A percentile compares a stretch with the other conserved stretches of the same genome.
These are phyloP conservation scores for Oostethus manadensis DNA, from an alignment of 2,113 vertebrate species.

Conservation along the genomic window DNA sequence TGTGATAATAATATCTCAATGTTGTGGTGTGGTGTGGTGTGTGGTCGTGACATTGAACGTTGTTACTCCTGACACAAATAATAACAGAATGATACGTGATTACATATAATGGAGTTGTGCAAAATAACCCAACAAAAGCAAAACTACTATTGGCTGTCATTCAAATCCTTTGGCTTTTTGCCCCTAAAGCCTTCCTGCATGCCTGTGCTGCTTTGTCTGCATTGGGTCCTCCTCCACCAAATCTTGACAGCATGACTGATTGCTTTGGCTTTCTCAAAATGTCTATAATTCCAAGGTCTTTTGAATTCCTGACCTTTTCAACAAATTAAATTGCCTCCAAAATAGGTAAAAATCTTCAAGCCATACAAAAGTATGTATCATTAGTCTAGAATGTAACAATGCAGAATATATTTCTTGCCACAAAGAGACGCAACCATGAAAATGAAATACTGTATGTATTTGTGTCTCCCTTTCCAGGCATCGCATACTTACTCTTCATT, in stretches of 20 bases:
- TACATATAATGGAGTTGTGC: too few species aligned
- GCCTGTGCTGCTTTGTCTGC: conserved; percentile 4
- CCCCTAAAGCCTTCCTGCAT: not conserved
- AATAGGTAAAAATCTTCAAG: conserved; percentile 8
- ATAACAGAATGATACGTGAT: too few species aligned
- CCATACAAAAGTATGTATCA: conserved; percentile 5
- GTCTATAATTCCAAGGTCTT: conserved; percentile 2
- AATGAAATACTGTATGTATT: not conserved
- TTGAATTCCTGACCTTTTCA: conserved; percentile 22
- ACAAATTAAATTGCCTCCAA: conserved; percentile 12
- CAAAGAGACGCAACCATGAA: not conserved
- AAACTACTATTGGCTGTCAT: too few species aligned
- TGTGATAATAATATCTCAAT: too few species aligned
- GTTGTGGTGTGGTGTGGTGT: too few species aligned
- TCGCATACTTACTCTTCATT: too few species aligned
- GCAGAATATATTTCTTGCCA: not conserved
- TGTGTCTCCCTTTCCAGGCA: too few species aligned
- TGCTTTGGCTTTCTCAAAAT: conserved; percentile 7
- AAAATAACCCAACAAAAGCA: too few species aligned
- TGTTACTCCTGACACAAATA: too few species aligned
- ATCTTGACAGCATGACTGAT: not conserved
- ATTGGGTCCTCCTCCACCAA: conserved; percentile 1
- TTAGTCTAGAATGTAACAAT: not conserved
- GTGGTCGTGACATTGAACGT: too few species aligned
- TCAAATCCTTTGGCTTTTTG: not conserved